Percentiles rank a stretch among this genome's conserved stretches.
phyloP scores from a whole-genome alignment of 35 echinoderm and acorn worm genomes.

The Anneissia japonica region DNA sequence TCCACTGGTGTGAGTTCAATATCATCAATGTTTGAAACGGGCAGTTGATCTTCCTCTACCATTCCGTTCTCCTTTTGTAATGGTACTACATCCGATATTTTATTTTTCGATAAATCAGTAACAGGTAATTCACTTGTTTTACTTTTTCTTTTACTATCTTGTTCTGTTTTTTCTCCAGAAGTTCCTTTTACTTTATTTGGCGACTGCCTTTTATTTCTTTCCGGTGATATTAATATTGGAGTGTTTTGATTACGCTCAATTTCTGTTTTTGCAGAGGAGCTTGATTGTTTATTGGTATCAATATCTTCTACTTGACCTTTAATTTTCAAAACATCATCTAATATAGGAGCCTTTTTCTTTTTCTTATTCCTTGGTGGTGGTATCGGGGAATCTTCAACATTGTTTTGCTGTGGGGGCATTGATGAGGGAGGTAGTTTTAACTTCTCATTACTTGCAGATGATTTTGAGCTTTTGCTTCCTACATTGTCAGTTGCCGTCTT shows the following conservation, averaged over 20 bases:
- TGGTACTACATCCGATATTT: not conserved
- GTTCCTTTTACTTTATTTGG: too few species aligned
- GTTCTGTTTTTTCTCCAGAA: not conserved
- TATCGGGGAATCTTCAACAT: not conserved
- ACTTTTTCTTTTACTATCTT: not conserved
- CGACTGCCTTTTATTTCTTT: too few species aligned
- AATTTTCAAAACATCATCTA: not conserved
- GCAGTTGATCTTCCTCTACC: constrained; percentile 2
- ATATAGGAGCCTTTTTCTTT: not conserved
- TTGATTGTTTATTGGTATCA: not conserved
- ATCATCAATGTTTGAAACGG: constrained; percentile 16
- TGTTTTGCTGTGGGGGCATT: not conserved
- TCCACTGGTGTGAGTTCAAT: not conserved
- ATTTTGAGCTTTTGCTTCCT: not conserved
- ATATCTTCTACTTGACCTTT: too few species aligned
- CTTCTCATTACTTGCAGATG: not conserved
- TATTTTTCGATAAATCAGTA: not conserved
- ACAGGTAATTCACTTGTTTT: not conserved
- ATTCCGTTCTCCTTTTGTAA: not conserved
- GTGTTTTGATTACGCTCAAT: not conserved
- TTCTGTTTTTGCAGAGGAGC: not conserved
- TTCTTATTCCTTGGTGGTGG: not conserved
- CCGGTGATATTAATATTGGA: not conserved
- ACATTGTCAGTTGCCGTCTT: not conserved
- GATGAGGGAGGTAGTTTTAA: not conserved